Evolutionary conservation across 1,140 invertebrate species (phyloP), one percentile per base, ranked within the genome.

Genomic region (Vollenhovia emeryi): DNA sequence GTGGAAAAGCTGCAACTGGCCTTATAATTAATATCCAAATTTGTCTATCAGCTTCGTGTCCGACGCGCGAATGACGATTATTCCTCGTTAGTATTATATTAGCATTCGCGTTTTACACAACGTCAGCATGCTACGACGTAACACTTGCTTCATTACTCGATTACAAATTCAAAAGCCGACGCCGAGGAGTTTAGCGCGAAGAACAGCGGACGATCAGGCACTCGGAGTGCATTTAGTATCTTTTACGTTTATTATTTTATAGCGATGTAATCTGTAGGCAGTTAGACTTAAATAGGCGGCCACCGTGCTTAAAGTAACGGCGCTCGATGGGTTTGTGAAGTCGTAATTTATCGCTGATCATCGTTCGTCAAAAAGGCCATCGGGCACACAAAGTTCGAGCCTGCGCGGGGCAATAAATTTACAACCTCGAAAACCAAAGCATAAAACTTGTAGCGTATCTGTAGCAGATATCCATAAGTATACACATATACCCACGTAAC

Each of bases 231-330:
- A 59, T 73, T 45, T 55, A 55, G 15, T 36, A 85, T 91, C 90
- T 91, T 93, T 94, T 92, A 93, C 91, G 92, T 94, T 93, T 92
- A 94, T 94, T 93, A 93, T 93, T 94, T 94, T 94, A 94, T 92
- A 93, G 93, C 90, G 89, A 90, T 86, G 88, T 93, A 94, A 93
- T 93, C 91, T 93, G 91, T 89, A 91, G 87, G 91, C 88, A 90
- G 89, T 93, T 92, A 92, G 88, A 85, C 86, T 91, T 91, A 93
- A 93, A 93, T 92, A 93, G 93, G 91, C 91, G 91, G 90, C 93
- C 92, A 92, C 91, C 90, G 92, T 89, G 89, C 89, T 93, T 92
- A 91, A 94, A 93, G n/a, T 93, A 91, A 93, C 85, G 89, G 87
- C 89, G 90, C 87, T 88, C 89, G 85, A 91, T 87, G 75, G 89